Base-by-base conservation (phyloP, 2,797 vertebrate genomes). In the Pantherophis vulpinus region DNA sequence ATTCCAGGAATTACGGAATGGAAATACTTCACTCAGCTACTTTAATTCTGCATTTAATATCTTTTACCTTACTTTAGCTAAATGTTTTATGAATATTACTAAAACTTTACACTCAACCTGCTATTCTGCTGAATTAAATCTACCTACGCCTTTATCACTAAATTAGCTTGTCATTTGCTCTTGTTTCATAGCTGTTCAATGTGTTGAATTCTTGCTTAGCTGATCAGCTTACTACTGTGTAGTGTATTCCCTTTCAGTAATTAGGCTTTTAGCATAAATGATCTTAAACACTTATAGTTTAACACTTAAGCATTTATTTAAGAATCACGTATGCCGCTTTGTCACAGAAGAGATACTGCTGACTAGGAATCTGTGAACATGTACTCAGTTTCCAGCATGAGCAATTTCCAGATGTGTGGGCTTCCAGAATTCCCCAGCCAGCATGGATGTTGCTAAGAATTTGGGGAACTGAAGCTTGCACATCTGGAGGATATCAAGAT, bases 261-360 rank as follows among this genome's bases (percentile, higher is more conserved):
- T 88, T 94, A 89, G 13, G 47, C 51, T 83, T 20, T 27, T n/a
- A 92, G 23, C 91, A 92, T 86, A 6, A 9, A 0, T 63, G 61
- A 18, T 79, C 5, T 92, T 93, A 13, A 83, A 88, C 90, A 92
- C 61, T 66, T 66, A 13, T 13, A 66, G 61, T 66, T 66, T 66
- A 86, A 88, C 91, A 92, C 4, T 93, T 93, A 11, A 87, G 79
- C 91, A 92, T 93, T 86, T 92, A 37, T 60, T 79, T 89, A 59
- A 61, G 20, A 92, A 61, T 60, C 66, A 32, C 60, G 12, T 27
- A 87, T 47, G 54, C 51, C 66, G 54, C 4, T 91, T 92, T 42
- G 0, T 95, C 89, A 58, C 23, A n/a, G 55, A n/a, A 89, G 4
- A n/a, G 60, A 70, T 94, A 12, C 0, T 93, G 29, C 20, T 87